Conservation (phyloP, 2,797 vertebrate genomes). For the Mallotus villosus region DNA sequence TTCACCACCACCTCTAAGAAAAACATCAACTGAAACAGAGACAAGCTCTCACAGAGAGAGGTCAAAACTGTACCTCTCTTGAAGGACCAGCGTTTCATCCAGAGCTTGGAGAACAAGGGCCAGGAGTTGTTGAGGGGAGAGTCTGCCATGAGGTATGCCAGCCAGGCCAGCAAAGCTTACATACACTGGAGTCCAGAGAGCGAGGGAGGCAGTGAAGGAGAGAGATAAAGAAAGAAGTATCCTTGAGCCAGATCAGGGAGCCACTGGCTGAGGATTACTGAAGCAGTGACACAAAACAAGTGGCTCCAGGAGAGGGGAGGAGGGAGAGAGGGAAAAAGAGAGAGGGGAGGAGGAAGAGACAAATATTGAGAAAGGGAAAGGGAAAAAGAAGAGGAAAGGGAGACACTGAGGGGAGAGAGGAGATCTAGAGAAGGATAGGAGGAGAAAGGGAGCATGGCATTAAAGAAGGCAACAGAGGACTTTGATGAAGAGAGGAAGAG, state of each 20-base stretch:
- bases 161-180: conserved; percentile 48
- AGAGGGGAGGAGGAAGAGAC: neutral
- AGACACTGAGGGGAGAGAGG: conserved; percentile 7
- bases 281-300: conserved; percentile 24
- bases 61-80: conserved; percentile 85
- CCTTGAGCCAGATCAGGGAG: conserved; percentile 26
- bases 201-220: conserved; percentile 23
- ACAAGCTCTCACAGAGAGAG: neutral
- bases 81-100: conserved; percentile 95
- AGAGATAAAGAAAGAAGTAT: neutral
- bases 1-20: neutral
- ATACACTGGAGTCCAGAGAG: conserved; percentile 45
- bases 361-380: neutral
- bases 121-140: conserved; percentile 93
- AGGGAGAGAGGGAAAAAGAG: conserved; percentile 5
- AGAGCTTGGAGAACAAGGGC: conserved; percentile 92
- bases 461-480: neutral
- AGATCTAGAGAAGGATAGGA: conserved; percentile 6
- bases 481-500: neutral
- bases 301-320: conserved; percentile 7
- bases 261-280: conserved; percentile 45
- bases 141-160: conserved; percentile 81
- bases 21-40: neutral
- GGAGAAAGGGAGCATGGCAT: conserved; percentile 15
- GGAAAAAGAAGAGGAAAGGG: neutral